These are phyloP conservation scores for Myotis findleyi DNA, from an alignment of 2,797 vertebrate species.

Conservation along the genomic window DNA sequence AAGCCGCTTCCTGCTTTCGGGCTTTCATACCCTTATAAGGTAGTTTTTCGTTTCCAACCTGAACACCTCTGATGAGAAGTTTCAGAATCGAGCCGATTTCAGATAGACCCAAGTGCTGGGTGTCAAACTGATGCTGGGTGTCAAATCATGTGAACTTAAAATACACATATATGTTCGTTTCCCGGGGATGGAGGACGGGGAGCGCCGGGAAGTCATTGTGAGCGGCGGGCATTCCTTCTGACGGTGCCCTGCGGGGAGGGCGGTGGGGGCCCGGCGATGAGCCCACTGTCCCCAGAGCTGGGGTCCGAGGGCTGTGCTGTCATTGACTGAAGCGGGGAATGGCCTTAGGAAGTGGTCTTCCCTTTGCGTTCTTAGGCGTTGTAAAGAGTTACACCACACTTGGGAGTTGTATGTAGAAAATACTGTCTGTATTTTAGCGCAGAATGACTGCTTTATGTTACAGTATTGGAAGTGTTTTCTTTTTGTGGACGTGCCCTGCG, in stretches of 20 bases:
- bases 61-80: slow-evolving; percentile 82
- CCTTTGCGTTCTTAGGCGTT: background rate
- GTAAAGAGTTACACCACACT: background rate
- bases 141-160: background rate
- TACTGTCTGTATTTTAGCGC: background rate
- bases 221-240: background rate
- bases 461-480: background rate
- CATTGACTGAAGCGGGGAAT: background rate
- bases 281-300: no score
- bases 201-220: background rate
- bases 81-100: slow-evolving; percentile 71
- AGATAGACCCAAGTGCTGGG: background rate
- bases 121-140: accelerated
- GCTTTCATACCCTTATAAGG: slow-evolving; percentile 96
- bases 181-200: background rate
- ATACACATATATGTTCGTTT: background rate
- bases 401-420: background rate
- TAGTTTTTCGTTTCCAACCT: slow-evolving; percentile 90
- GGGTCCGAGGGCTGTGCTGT: no score
- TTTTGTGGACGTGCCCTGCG: background rate
- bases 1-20: slow-evolving; percentile 95
- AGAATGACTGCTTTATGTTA: slow-evolving; percentile 25
- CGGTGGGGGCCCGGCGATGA: background rate
- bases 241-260: background rate
- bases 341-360: background rate